Base-by-base conservation (phyloP, 2,888 invertebrate genomes). In the Mythimna impura region DNA sequence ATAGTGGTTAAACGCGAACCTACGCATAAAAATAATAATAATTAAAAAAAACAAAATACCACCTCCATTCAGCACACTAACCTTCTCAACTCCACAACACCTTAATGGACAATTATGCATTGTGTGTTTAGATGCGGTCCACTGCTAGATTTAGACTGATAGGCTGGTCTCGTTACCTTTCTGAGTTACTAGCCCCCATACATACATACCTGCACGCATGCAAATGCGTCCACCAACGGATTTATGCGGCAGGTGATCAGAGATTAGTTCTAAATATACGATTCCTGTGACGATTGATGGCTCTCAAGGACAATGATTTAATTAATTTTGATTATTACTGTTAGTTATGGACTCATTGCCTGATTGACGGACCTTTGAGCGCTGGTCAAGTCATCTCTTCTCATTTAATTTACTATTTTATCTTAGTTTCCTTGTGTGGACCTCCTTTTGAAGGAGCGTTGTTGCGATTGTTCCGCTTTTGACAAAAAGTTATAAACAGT, bases 51-150 rank as follows among this genome's bases (percentile, higher is more conserved):
- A 30, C 34, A 74, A 66, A 66, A 63, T 80, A 66, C 78, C 83
- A 25, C 64, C 55, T 80, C 55, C 76, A 61, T 6, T 8, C 8
- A 65, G 43, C 79, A 57, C 54, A 67, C 64, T 30, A 0, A 1
- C 2, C 9, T 88, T 85, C 80, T 1, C 54, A 80, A 20, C 50
- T 87, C 86, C 40, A 66, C 66, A 73, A 64, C 87, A 76, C 68
- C 85, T 89, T 92, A 91, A 92, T 91, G 91, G 88, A 91, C 91
- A 92, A 92, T 93, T 92, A 93, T 89, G 91, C 91, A 93, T 93
- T 93, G 92, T 91, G 89, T 89, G 88, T 91, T 90, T 89, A 91
- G 88, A 84, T 82, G 88, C 86, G 84, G 84, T 74, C 76, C 73
- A 73, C 78, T 62, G 69, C 84, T 86, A 91, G 93, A 93, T 93